Evolutionary conservation across 2,888 invertebrate species (phyloP).

Genomic region (Metalampra italica): DNA sequence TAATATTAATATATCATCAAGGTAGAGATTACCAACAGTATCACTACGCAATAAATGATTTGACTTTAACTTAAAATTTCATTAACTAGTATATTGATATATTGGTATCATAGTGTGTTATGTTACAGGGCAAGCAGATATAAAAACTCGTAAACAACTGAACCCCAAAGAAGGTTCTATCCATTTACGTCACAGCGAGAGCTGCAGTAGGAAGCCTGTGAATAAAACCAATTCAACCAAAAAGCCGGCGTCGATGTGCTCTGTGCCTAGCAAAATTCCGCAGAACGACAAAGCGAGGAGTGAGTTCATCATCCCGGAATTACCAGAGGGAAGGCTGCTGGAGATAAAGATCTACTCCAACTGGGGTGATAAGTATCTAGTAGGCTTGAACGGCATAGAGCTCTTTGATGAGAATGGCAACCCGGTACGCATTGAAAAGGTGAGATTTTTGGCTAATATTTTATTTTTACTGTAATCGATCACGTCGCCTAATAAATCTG

Average conservation of each 20-base stretch:
- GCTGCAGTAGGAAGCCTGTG: slow-evolving; percentile 28
- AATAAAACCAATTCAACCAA: slow-evolving; percentile 34
- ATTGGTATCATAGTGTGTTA: no score
- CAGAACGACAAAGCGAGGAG: slow-evolving; percentile 41
- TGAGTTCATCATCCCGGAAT: slow-evolving; percentile 86
- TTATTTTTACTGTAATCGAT: no score
- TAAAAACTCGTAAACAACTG: slow-evolving; percentile 31
- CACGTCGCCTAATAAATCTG: no score
- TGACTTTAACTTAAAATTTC: no score
- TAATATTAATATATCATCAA: no score
- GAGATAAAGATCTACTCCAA: slow-evolving; percentile 84
- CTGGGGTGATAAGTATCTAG: slow-evolving; percentile 89
- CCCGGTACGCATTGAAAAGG: slow-evolving; percentile 79
- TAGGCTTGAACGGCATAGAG: slow-evolving; percentile 89
- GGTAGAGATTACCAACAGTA: no score
- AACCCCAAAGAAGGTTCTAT: slow-evolving; percentile 26
- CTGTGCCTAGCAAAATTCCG: slow-evolving; percentile 32
- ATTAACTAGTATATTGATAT: no score
- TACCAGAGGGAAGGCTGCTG: slow-evolving; percentile 83
- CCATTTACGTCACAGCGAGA: background rate
- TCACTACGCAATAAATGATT: no score
- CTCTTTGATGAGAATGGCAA: slow-evolving; percentile 82
- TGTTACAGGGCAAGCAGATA: slow-evolving; percentile 33
- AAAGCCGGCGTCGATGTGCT: slow-evolving; percentile 37
- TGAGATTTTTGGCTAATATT: slow-evolving; percentile 33